Evolutionary conservation across 2,113 vertebrate genomes (phyloP), one percentile per base, ranked within the genome.

Genomic region (Daphoenositta chrysoptera): DNA sequence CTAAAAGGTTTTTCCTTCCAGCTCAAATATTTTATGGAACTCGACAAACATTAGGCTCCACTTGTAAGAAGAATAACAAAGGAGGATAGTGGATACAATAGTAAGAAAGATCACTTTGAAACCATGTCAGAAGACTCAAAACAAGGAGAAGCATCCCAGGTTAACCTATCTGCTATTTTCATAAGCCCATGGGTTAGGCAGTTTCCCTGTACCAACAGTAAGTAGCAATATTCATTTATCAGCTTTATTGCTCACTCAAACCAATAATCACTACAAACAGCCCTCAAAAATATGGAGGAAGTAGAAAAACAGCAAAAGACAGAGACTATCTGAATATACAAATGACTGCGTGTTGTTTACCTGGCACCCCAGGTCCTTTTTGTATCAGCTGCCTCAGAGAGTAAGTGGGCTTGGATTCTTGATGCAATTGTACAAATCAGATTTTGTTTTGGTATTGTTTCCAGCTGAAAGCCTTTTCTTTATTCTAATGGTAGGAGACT

Each of bases 391-490:
- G 45, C 63, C 82, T 88, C 35, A 60, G 35, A 93, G 40, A 71
- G 64, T 51, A 92, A 93, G 76, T 76, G 48, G 27, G 40, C 39
- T 96, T 95, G 91, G 86, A 72, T 75, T 75, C 80, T 84, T 45
- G 60, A 72, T 65, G 60, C 37, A 93, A 72, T 95, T 70, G 68
- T 87, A 96, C 76, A 95, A 95, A 93, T 75, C 93, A 92, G 86
- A 94, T 94, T 93, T 92, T 82, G 80, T 42, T 95, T 90, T 75
- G 79, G 35, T 94, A 87, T 92, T 94, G 88, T 92, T 96, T 97
- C 96, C 88, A 96, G 86, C 45, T 95, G 90, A 95, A 95, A 96
- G 88, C 71, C 44, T 81, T 90, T 90, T 87, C 89, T 93, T 96
- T 77, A 83, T 95, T 96, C 92, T 82, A 94, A 94, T 96, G 56